These are phyloP conservation scores for Columba livia DNA, from an alignment of 2,113 vertebrate genomes.

Conservation along the genomic window DNA sequence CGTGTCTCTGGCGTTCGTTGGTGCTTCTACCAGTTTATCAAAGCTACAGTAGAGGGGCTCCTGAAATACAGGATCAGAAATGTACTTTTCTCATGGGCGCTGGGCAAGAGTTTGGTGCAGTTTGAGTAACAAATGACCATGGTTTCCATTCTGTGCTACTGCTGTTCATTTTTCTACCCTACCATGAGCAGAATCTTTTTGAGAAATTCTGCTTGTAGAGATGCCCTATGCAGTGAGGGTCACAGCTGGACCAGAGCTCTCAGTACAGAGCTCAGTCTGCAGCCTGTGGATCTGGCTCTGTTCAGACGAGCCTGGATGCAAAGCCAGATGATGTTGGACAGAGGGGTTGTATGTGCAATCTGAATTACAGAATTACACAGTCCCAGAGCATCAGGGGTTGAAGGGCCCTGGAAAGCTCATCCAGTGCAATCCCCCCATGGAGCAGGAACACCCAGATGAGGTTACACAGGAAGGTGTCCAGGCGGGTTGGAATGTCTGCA, in stretches of 20 bases:
- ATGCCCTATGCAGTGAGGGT: background rate
- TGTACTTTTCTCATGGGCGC: background rate
- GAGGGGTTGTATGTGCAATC: fast-evolving
- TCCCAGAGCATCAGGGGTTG: no score
- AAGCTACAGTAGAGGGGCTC: background rate
- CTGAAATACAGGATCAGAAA: background rate
- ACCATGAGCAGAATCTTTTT: background rate
- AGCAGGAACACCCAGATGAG: no score
- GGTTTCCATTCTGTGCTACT: background rate
- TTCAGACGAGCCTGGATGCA: background rate
- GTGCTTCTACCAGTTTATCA: fast-evolving
- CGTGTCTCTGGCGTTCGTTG: background rate
- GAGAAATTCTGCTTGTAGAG: background rate
- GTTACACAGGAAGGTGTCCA: no score
- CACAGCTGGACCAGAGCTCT: background rate
- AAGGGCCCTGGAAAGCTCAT: no score
- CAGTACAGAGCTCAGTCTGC: background rate
- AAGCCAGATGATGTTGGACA: background rate
- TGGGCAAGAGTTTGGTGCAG: background rate
- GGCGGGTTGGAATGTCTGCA: no score
- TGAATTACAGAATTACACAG: background rate
- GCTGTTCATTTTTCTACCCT: fast-evolving
- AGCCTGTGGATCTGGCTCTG: background rate
- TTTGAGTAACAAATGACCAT: background rate
- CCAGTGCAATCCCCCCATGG: no score